These are phyloP conservation scores for Parus major DNA, from an alignment of 2,113 vertebrate species.

Conservation along the genomic window DNA sequence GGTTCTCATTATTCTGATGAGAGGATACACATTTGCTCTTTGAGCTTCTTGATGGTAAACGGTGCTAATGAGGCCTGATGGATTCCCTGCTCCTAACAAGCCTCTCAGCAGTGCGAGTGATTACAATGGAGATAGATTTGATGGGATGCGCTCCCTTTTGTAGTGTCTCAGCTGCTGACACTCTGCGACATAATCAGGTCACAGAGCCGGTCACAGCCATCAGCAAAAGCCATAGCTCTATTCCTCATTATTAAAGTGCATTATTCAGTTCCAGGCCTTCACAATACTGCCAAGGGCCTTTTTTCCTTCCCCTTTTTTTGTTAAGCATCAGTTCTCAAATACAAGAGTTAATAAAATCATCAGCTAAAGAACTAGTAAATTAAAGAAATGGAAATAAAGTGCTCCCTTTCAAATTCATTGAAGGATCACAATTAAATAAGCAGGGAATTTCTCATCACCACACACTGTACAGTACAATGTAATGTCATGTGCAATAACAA, in stretches of 20 bases:
- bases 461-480: background rate
- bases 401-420: constrained; percentile 50
- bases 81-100: constrained; percentile 79
- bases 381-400: constrained; percentile 61
- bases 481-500: constrained; percentile 16
- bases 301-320: constrained; percentile 2
- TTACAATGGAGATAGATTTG: constrained; percentile 82
- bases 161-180: constrained; percentile 86
- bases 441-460: constrained; percentile 11
- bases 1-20: constrained; percentile 62
- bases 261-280: constrained; percentile 80
- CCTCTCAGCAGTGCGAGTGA: constrained; percentile 76
- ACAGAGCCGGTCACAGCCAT: constrained; percentile 84
- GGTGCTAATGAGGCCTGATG: constrained; percentile 83
- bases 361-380: constrained; percentile 52
- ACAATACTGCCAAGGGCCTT: constrained; percentile 72
- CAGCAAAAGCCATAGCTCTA: constrained; percentile 81
- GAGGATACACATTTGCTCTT: constrained; percentile 57
- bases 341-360: constrained; percentile 68
- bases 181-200: constrained; percentile 89
- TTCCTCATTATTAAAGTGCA: constrained; percentile 83
- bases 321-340: constrained; percentile 57
- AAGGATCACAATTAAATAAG: constrained; percentile 67
- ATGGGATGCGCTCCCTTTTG: constrained; percentile 84
- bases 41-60: constrained; percentile 79